Conservation (phyloP, 2,888 invertebrate genomes). For the Tipula confusa region DNA sequence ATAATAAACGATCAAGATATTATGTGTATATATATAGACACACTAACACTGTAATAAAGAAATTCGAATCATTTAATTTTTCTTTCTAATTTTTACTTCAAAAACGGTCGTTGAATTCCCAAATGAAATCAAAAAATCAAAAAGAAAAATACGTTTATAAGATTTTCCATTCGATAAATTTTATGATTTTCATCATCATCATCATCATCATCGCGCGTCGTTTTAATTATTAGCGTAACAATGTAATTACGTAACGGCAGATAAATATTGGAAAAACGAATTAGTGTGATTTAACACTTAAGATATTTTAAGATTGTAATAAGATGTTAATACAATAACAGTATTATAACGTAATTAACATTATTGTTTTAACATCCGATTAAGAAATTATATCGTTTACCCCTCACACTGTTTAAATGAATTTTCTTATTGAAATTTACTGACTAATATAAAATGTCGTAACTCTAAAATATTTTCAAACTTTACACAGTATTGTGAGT, state of each 20-base stretch:
- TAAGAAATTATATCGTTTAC: no score
- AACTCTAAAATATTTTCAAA: no score
- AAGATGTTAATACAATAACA: background rate
- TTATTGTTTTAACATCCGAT: background rate
- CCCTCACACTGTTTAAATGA: no score
- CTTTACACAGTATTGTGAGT: no score
- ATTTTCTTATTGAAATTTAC: no score
- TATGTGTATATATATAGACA: no score
- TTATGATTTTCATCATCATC: background rate
- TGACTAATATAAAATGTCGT: no score
- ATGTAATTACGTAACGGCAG: background rate
- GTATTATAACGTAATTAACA: background rate
- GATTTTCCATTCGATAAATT: background rate
- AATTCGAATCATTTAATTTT: background rate
- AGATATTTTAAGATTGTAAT: background rate
- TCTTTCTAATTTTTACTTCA: background rate
- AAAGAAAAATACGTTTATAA: background rate
- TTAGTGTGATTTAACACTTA: background rate
- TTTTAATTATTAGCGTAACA: constrained; percentile 15
- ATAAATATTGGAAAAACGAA: background rate
- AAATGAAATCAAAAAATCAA: background rate
- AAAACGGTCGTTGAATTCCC: background rate
- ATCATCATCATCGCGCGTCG: background rate
- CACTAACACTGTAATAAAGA: background rate
- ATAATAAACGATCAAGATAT: no score